Conservation (phyloP, 2,797 vertebrate genomes). For the Picus viridis region DNA sequence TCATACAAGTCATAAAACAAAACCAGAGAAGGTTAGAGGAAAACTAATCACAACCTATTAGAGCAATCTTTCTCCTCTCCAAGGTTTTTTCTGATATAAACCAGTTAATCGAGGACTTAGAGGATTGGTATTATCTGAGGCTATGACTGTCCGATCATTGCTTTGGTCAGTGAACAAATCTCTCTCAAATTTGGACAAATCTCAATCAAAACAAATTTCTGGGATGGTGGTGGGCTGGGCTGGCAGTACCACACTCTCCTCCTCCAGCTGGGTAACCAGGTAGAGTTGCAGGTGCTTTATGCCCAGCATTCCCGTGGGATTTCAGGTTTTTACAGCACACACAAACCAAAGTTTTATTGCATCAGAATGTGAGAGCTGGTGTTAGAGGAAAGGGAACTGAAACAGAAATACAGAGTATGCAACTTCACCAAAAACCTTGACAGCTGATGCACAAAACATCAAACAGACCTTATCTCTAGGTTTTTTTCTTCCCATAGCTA, state of each 20-base stretch:
- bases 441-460: background rate
- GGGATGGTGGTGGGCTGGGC: background rate
- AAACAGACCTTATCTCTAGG: background rate
- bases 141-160: background rate
- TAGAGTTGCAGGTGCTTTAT: background rate
- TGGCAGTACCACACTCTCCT: background rate
- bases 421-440: background rate
- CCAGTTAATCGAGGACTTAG: background rate
- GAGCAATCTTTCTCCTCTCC: background rate
- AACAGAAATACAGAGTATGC: background rate
- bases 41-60: background rate
- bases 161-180: background rate
- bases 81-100: background rate
- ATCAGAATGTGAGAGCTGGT: background rate
- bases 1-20: background rate
- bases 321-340: fast-evolving
- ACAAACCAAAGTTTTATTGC: background rate
- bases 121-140: background rate
- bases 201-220: background rate
- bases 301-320: fast-evolving
- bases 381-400: background rate
- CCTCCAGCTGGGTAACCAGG: background rate
- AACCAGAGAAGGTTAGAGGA: background rate
- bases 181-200: background rate
- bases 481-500: background rate